These are phyloP conservation scores for Byasa hedistus DNA, from an alignment of 2,888 invertebrate genomes.

Conservation along the genomic window DNA sequence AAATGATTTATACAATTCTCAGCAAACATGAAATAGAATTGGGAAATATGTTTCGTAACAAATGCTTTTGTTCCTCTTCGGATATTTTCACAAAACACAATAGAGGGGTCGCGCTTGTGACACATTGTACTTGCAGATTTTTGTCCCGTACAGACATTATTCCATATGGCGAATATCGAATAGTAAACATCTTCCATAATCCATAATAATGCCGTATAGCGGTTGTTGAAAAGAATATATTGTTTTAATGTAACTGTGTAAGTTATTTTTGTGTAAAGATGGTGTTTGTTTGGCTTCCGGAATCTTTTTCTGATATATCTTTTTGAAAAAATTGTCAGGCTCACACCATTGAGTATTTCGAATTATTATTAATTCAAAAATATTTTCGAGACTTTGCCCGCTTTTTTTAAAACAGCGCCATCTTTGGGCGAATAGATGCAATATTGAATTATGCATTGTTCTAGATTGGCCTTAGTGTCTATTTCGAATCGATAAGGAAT, in stretches of 20 bases:
- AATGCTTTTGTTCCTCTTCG: neutral
- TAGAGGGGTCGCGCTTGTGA: slow-evolving; percentile 1
- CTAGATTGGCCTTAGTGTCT: too few relatives aligned
- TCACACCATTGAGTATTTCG: too few relatives aligned
- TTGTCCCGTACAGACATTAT: slow-evolving; percentile 18
- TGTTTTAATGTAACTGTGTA: too few relatives aligned
- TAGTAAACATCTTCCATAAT: slow-evolving; percentile 13
- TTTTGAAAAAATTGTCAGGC: too few relatives aligned
- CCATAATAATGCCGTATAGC: slow-evolving; percentile 6
- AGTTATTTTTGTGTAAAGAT: too few relatives aligned
- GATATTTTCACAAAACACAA: slow-evolving; percentile 11
- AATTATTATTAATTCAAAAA: too few relatives aligned
- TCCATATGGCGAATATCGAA: slow-evolving; percentile 18
- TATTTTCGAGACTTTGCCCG: too few relatives aligned
- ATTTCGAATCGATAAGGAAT: too few relatives aligned
- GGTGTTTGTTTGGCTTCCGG: too few relatives aligned
- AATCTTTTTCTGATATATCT: too few relatives aligned
- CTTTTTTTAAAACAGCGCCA: neutral
- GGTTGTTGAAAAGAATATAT: too few relatives aligned
- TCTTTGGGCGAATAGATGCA: neutral
- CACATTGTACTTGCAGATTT: slow-evolving; percentile 26
- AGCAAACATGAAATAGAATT: neutral
- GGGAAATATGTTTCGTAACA: neutral
- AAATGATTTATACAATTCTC: neutral
- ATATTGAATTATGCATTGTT: neutral